phyloP scores from a whole-genome alignment of 2,113 vertebrate genomes.

The Sminthopsis crassicaudata region DNA sequence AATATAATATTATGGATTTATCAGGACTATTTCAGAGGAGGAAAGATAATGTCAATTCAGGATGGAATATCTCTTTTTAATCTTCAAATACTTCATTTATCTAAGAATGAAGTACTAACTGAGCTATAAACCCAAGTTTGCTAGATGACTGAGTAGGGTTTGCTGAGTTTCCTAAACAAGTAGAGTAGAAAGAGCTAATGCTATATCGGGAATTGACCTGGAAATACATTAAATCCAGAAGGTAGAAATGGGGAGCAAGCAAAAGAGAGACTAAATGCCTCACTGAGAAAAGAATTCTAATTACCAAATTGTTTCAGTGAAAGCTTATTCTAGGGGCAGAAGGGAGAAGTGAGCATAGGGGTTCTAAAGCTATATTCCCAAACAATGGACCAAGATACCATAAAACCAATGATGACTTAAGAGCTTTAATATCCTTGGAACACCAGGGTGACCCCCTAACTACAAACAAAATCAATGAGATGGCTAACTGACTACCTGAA shows the following conservation, averaged over 20 bases:
- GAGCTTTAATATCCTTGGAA: background rate
- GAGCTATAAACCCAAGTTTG: slow-evolving; percentile 40
- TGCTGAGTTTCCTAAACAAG: slow-evolving; percentile 73
- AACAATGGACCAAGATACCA: slow-evolving; percentile 17
- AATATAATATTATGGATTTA: slow-evolving; percentile 14
- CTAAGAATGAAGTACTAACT: slow-evolving; percentile 36
- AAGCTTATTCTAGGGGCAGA: slow-evolving; percentile 44
- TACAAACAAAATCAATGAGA: background rate
- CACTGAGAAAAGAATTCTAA: slow-evolving; percentile 53
- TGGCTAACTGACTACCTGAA: background rate
- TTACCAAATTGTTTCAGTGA: slow-evolving; percentile 68
- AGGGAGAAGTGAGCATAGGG: background rate
- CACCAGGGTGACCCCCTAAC: background rate
- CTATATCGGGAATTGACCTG: slow-evolving; percentile 72
- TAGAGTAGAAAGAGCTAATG: slow-evolving; percentile 71
- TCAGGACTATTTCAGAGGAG: slow-evolving; percentile 15
- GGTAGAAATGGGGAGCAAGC: slow-evolving; percentile 54
- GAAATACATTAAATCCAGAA: slow-evolving; percentile 73
- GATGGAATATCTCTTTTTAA: slow-evolving; percentile 25
- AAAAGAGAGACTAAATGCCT: slow-evolving; percentile 68
- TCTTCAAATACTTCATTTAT: slow-evolving; percentile 47
- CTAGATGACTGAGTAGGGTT: slow-evolving; percentile 42
- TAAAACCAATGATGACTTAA: background rate
- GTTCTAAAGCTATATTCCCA: slow-evolving; percentile 46
- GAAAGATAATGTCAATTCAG: slow-evolving; percentile 38